Evolutionary conservation across 1,140 invertebrate species (phyloP), one percentile per base, ranked within the genome.

Genomic region (Nasonia giraulti): DNA sequence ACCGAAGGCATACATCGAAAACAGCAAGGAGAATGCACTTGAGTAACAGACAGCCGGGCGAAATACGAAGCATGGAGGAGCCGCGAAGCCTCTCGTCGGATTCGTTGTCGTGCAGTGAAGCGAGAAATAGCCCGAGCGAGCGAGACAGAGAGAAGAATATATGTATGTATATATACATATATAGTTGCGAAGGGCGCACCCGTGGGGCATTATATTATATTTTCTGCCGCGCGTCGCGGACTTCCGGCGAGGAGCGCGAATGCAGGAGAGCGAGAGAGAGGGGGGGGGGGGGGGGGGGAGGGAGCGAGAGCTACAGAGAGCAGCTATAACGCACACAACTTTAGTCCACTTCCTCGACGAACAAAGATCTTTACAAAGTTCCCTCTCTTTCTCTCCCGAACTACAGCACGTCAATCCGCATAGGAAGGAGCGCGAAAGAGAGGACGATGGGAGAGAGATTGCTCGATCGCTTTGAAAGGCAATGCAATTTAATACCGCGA

Each of bases 291-390:
- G n/a, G n/a, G n/a, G n/a, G n/a, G n/a, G n/a, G n/a, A n/a, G n/a
- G n/a, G n/a, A 77, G n/a, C 14, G 75, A 55, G 31, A 84, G 8
- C 33, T 4, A 78, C 33, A 75, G 33, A 82, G 33, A 73, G 37
- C 55, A 20, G 81, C 73, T 40, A 77, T 8, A 7, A 75, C 88
- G 87, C 87, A n/a, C 85, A 87, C 27, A 82, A 75, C 83, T 86
- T 69, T 87, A 86, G 87, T 88, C 87, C 89, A 91, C 89, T 91
- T 92, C 91, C 91, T 90, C 88, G 82, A 84, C 86, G 89, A 91
- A 92, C 91, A 92, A 92, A 92, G 91, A 91, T 92, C 90, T 91
- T 92, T 92, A 91, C 87, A 91, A 91, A 90, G 86, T 87, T 85
- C 84, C 66, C 73, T 62, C 74, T 76, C 33, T 37, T 11, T 40